These are phyloP conservation scores for Spheniscus humboldti DNA, from an alignment of 2,797 vertebrate genomes.

Conservation along the genomic window DNA sequence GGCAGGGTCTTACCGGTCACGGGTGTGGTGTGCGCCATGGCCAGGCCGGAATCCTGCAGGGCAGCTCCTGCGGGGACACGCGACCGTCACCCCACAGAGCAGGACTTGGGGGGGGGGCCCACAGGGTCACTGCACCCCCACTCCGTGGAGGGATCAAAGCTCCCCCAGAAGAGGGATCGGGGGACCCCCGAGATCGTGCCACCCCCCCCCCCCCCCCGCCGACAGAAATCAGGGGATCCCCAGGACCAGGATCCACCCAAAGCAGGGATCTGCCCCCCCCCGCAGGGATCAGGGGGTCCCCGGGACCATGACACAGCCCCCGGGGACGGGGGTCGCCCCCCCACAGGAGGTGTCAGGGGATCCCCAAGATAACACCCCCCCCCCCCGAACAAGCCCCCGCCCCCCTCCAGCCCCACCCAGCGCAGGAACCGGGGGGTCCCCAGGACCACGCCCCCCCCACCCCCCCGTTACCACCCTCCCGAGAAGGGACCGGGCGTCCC, in stretches of 20 bases:
- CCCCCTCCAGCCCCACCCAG: neutral
- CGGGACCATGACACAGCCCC: no score
- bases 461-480: no score
- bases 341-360: neutral
- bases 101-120: no score
- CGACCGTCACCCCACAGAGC: rapidly evolving
- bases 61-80: neutral
- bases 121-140: no score
- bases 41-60: neutral
- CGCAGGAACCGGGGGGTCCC: neutral
- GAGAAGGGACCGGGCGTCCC: no score
- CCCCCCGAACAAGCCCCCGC: neutral
- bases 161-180: no score
- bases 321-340: no score
- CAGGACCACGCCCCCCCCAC: no score
- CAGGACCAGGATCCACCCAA: neutral
- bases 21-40: neutral
- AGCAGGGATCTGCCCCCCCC: neutral
- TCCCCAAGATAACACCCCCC: neutral
- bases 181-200: no score
- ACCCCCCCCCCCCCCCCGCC: no score
- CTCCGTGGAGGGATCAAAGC: neutral
- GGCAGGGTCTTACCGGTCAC: neutral
- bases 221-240: no score
- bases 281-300: neutral